Base-by-base conservation (phyloP, 2,797 vertebrate species). In the Hipposideros larvatus region DNA sequence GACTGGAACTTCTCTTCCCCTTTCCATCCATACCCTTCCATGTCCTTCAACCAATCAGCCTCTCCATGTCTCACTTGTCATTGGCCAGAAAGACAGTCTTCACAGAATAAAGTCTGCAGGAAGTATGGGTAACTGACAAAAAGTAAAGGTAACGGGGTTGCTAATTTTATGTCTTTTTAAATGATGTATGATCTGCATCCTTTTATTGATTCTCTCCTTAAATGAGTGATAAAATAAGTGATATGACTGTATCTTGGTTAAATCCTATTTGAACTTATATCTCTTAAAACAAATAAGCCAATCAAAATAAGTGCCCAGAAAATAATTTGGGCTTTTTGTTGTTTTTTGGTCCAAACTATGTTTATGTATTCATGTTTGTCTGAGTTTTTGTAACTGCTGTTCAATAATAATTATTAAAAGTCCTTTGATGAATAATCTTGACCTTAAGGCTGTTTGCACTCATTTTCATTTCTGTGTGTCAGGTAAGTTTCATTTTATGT, bases 21-120 rank as follows among this genome's bases (percentile, higher is more conserved):
- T 99, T 99, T 99, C 99, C 99, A 99, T 99, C 99, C 98, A 99
- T 99, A 98, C 99, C 99, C 98, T 98, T 99, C 99, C 99, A 99
- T 99, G 98, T 99, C 98, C 99, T 99, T 98, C 99, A 99, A 99
- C 99, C 99, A 99, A 98, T 99, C 99, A 99, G 98, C 99, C 98
- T 98, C 98, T 98, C 98, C 99, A 99, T 99, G 99, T 99, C 99
- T 99, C 98, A 98, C 99, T 99, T 99, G 99, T 99, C 99, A 98
- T 96, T 99, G 99, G 98, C 99, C 99, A 99, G 99, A 98, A 98
- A 98, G 99, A 99, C 98, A 99, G 96, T 99, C 98, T 97, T 99
- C 99, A 99, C 98, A 98, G 98, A 98, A 98, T 98, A 99, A 98
- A 98, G 98, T 98, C 98, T 98, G 97, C 98, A 97, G 98, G 97